Percentiles rank a stretch among this genome's conserved stretches.
Evolutionary conservation across 2,113 vertebrate species (phyloP).

Genomic region (Neoarius graeffei): DNA sequence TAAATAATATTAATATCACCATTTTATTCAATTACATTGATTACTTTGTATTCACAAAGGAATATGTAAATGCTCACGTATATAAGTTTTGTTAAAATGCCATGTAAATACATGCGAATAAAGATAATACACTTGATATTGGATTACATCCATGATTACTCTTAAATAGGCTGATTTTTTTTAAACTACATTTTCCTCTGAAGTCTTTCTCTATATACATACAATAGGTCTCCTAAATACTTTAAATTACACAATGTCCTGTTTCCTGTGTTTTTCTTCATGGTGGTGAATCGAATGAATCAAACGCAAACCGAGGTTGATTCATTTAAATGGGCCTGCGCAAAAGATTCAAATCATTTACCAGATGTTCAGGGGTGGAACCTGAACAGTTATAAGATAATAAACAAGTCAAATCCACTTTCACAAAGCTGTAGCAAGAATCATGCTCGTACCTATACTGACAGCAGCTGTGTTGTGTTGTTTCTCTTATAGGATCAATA

Average conservation of each 20-base stretch:
- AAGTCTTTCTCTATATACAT: neutral
- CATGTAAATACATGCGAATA: neutral
- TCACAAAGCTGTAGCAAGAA: neutral
- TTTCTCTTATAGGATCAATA: neutral
- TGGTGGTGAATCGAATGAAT: neutral
- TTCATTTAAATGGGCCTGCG: neutral
- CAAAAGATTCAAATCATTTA: neutral
- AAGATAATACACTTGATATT: neutral
- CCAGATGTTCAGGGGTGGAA: conserved; percentile 11
- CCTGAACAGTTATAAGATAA: neutral
- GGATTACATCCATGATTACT: neutral
- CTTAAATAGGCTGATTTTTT: neutral
- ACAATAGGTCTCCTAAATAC: neutral
- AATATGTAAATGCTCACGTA: neutral
- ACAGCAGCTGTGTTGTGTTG: too few relatives aligned
- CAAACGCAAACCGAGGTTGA: neutral
- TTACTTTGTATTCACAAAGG: neutral
- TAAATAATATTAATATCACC: too few relatives aligned
- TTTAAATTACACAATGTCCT: neutral
- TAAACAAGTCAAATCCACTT: neutral
- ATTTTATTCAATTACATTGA: neutral
- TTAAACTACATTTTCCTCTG: neutral
- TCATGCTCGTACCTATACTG: too few relatives aligned
- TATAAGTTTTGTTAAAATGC: neutral
- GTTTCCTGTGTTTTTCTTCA: neutral